Evolutionary conservation across 2,888 invertebrate species (phyloP), one percentile per base, ranked within the genome.

Genomic region (Eucriotettix oculatus): DNA sequence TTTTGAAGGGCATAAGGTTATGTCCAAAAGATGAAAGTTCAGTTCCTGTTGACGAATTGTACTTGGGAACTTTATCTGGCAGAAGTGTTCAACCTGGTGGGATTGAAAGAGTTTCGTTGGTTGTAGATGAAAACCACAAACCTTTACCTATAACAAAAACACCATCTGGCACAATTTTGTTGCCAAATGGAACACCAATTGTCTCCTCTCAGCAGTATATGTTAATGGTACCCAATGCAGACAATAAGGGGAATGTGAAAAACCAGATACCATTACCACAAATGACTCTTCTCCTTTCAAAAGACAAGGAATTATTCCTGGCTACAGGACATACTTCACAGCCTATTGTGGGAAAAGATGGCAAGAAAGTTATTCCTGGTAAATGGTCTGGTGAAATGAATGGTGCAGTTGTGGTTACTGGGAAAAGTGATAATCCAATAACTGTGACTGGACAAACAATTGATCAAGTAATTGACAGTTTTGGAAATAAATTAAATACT

Each of bases 341-440:
- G 53, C 66, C 69, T 29, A 62, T 68, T 0, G 57, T 67, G 5
- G 67, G 72, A 12, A 72, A 71, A 55, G 72, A 73, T 2, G 73
- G 73, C 0, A 71, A 67, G 60, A 66, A 14, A n/a, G 12, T n/a
- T 14, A n/a, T 48, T n/a, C 48, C 48, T 48, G 48, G 48, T 14
- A 48, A 48, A 48, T 48, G 12, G 14, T 48, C 48, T 5, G 48
- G 48, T n/a, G n/a, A n/a, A 12, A 48, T 48, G 48, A n/a, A 48
- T 48, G 48, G 48, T 14, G 48, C 48, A 14, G 5, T 9, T 48
- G 48, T 48, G 12, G 48, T 48, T 12, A 42, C 42, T 55, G 55
- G 55, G 40, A 55, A 42, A 41, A 41, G 42, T 14, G 55, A 42
- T 11, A 29, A 55, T 41, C 55, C 55, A 11, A n/a, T 55, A 10